These are phyloP conservation scores for Mycalesis mineus DNA, from an alignment of 2,888 invertebrate species.

Conservation along the genomic window DNA sequence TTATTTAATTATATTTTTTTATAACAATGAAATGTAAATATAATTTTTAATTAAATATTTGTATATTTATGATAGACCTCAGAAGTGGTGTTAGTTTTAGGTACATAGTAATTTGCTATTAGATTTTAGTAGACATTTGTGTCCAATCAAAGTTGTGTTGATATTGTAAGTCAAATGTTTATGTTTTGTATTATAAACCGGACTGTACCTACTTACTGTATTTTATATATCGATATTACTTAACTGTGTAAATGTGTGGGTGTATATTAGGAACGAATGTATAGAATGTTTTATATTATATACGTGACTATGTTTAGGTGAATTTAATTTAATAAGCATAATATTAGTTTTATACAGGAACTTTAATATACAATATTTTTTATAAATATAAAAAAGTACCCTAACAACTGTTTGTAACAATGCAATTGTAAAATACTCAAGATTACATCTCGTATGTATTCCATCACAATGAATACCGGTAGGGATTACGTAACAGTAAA, in stretches of 20 bases:
- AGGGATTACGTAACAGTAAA: conserved; percentile 63
- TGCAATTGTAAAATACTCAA: conserved; percentile 23
- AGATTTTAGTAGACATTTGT: conserved; percentile 19
- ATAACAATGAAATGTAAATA: conserved; percentile 52
- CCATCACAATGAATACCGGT: conserved; percentile 74
- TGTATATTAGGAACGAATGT: conserved; percentile 40
- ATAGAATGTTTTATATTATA: conserved; percentile 45
- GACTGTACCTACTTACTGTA: conserved; percentile 68
- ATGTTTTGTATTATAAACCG: conserved; percentile 64
- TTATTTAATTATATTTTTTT: conserved; percentile 19
- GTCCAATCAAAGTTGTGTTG: conserved; percentile 26
- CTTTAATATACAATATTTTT: conserved; percentile 17
- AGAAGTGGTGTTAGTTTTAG: conserved; percentile 43
- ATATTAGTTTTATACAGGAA: conserved; percentile 41
- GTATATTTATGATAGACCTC: conserved; percentile 58
- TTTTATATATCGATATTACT: conserved; percentile 40
- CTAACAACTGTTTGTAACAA: conserved; percentile 5
- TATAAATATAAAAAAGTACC: conserved; percentile 5
- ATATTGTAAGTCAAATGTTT: conserved; percentile 55
- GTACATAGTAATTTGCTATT: conserved; percentile 20
- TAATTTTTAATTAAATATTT: conserved; percentile 43
- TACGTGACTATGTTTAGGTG: conserved; percentile 28
- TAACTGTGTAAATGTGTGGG: conserved; percentile 35
- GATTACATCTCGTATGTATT: conserved; percentile 45
- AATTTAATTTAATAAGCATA: conserved; percentile 47